phyloP scores from a whole-genome alignment of 1,140 invertebrate species.

The Drosophila cardini region DNA sequence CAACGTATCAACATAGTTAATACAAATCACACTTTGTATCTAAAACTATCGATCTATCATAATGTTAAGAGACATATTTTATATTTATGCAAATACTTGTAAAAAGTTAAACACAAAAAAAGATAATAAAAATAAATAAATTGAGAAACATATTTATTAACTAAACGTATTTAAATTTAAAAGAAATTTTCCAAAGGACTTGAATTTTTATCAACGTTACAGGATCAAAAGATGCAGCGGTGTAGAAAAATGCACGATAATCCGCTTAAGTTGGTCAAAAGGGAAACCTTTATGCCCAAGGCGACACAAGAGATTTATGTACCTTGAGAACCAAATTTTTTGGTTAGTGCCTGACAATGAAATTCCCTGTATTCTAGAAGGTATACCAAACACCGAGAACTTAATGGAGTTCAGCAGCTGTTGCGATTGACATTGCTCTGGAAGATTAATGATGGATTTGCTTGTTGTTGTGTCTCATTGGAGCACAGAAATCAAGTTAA shows the following conservation, averaged over 20 bases:
- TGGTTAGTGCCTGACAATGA: not conserved
- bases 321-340: not conserved
- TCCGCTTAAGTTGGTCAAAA: conserved; percentile 58
- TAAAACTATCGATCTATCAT: conserved; percentile 33
- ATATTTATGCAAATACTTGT: conserved; percentile 46
- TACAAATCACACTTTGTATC: conserved; percentile 43
- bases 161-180: conserved; percentile 8
- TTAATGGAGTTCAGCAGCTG: conserved; percentile 41
- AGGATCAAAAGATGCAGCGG: conserved; percentile 51
- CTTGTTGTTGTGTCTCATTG: not conserved
- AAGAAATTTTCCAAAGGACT: conserved; percentile 30
- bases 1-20: conserved; percentile 61
- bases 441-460: conserved; percentile 50
- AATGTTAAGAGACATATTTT: conserved; percentile 56
- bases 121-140: conserved; percentile 52
- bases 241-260: conserved; percentile 67
- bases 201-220: conserved; percentile 31
- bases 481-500: conserved; percentile 19
- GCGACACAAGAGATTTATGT: conserved; percentile 43
- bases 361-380: not conserved
- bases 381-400: conserved; percentile 2
- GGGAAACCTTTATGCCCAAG: conserved; percentile 23
- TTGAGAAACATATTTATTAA: conserved; percentile 70
- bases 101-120: conserved; percentile 45
- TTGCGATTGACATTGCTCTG: conserved; percentile 18